phyloP scores from a whole-genome alignment of 2,113 vertebrate species.

The Hydrolagus affinis region DNA sequence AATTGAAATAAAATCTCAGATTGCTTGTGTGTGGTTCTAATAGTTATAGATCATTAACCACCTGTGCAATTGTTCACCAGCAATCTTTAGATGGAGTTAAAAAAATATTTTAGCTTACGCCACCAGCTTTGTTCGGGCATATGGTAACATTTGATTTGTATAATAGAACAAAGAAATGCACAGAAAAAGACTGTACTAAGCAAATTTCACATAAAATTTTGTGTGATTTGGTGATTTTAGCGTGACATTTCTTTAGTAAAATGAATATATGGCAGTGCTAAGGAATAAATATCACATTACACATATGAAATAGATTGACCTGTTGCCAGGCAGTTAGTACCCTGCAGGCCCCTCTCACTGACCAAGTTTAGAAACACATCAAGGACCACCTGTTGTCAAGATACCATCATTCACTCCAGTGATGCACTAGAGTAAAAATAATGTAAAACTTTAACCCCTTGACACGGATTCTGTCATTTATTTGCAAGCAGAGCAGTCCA shows the following conservation, averaged over 20 bases:
- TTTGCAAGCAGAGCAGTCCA: neutral
- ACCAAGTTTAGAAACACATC: neutral
- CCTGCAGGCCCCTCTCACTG: neutral
- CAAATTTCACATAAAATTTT: neutral
- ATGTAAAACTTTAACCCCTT: neutral
- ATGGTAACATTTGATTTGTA: neutral
- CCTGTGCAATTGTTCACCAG: too few species aligned
- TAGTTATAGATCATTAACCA: too few species aligned
- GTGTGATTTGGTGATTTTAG: neutral
- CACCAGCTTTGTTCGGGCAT: neutral
- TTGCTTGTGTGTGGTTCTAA: too few species aligned
- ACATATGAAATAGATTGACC: neutral
- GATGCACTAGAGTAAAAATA: neutral
- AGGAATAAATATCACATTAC: neutral
- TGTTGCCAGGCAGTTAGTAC: neutral
- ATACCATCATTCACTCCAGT: slow-evolving; percentile 4
- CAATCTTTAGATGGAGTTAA: too few species aligned
- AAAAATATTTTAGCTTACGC: neutral
- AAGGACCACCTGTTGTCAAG: slow-evolving; percentile 14
- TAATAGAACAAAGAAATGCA: neutral
- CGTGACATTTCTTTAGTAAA: neutral
- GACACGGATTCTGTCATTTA: neutral
- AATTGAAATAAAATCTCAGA: too few species aligned
- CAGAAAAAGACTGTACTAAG: neutral
- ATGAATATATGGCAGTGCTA: neutral